Evolutionary conservation across 2,797 vertebrate genomes (phyloP).

Genomic region (Halcyon chelicuti): DNA sequence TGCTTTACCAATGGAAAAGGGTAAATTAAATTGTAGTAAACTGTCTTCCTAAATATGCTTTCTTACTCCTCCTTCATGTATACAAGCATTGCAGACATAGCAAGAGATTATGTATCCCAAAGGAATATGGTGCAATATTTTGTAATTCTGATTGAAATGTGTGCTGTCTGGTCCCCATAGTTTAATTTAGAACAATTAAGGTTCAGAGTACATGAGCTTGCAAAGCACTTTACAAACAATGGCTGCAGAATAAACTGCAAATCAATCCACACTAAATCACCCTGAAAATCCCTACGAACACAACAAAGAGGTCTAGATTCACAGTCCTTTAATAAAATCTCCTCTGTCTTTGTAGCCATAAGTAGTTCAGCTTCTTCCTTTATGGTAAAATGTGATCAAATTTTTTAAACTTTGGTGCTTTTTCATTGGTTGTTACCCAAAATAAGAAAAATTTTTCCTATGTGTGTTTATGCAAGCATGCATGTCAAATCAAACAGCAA

Average conservation of each 20-base stretch:
- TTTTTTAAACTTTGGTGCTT: neutral
- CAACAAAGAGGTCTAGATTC: conserved; percentile 73
- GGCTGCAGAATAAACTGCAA: conserved; percentile 82
- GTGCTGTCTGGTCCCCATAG: conserved; percentile 80
- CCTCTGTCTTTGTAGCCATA: conserved; percentile 40
- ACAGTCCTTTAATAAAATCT: conserved; percentile 61
- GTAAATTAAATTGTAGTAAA: conserved; percentile 69
- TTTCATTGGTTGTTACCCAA: neutral
- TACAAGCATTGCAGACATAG: conserved; percentile 49
- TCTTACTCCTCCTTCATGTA: conserved; percentile 62
- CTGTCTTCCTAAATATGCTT: conserved; percentile 68
- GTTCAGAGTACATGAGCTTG: conserved; percentile 82
- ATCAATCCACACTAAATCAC: conserved; percentile 84
- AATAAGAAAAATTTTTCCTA: neutral
- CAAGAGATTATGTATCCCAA: conserved; percentile 67
- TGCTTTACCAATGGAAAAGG: conserved; percentile 59
- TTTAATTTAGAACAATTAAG: conserved; percentile 87
- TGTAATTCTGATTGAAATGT: conserved; percentile 82
- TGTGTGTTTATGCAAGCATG: conserved; percentile 21
- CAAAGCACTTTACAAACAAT: conserved; percentile 85
- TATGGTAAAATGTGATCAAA: conserved; percentile 36
- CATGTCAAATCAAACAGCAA: neutral
- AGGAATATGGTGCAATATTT: conserved; percentile 80
- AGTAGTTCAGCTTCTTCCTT: conserved; percentile 42
- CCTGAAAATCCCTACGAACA: conserved; percentile 78